Evolutionary conservation across 2,113 vertebrate species (phyloP), one percentile per base, ranked within the genome.

Genomic region (Bos javanicus): DNA sequence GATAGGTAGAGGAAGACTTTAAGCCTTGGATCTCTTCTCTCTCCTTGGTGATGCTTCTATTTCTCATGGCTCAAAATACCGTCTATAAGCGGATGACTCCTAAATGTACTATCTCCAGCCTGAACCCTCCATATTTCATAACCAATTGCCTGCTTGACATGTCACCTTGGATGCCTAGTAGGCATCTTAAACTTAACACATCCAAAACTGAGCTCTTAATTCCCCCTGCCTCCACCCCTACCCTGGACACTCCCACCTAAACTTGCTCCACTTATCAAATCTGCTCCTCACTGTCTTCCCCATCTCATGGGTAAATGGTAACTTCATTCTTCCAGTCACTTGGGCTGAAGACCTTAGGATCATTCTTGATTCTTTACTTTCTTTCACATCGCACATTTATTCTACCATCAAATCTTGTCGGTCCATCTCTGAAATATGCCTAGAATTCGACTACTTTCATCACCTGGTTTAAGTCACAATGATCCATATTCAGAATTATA

Each of bases 41-140:
- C 81, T 97, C 71, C 43, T 84, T 89, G 60, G 48, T 81, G 56
- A 95, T 90, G 52, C 43, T 83, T 83, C 87, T 26, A 78, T 89
- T 52, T 94, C 56, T 96, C 54, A 67, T 43, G 39, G 39, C 59
- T 98, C 95, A 62, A 97, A 92, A 92, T 92, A 48, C 14, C 80
- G 1, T 76, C 36, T 96, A 11, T 76, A 67, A 39, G n/a, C 21
- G 90, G 57, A 90, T 96, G 62, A 83, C 30, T 91, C 26, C 8
- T 8, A 92, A 39, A 94, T 81, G 74, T 92, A 12, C 6, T 89
- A 87, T 94, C 48, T 97, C 46, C 46, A 92, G n/a, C 30, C 15
- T 90, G 23, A 15, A 56, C n/a, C 7, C 3, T 78, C 30, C 39
- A 56, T 62, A 91, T 94, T 96, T 74, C 64, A 56, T 93, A 93